Conservation (phyloP, 2,888 invertebrate species). For the Ochropleura plecta region DNA sequence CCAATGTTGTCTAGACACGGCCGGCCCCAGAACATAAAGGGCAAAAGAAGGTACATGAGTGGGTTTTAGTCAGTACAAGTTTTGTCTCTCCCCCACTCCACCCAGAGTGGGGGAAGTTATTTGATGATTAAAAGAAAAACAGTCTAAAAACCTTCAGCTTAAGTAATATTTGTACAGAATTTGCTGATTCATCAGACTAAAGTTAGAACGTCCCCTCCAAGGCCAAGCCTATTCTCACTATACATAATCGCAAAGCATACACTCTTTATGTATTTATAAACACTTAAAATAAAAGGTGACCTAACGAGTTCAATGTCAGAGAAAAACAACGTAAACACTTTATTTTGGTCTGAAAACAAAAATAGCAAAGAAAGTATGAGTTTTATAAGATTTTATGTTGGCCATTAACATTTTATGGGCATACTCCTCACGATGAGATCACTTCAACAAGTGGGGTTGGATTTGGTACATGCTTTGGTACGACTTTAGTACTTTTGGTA, state of each 20-base stretch:
- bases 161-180: background rate
- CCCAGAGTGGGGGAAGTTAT: too few relatives aligned
- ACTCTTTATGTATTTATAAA: slow-evolving; percentile 25
- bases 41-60: too few relatives aligned
- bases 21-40: too few relatives aligned
- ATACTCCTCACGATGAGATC: slow-evolving; percentile 62
- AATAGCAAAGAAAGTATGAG: slow-evolving; percentile 56
- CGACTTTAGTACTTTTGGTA: background rate
- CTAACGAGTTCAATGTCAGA: slow-evolving; percentile 56
- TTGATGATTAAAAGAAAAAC: too few relatives aligned
- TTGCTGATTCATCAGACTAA: slow-evolving; percentile 26
- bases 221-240: slow-evolving; percentile 10
- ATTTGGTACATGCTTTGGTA: slow-evolving; percentile 29
- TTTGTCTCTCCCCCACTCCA: too few relatives aligned
- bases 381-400: slow-evolving; percentile 60
- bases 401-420: slow-evolving; percentile 62
- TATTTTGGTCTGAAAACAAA: slow-evolving; percentile 47
- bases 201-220: slow-evolving; percentile 23
- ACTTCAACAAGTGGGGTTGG: slow-evolving; percentile 54
- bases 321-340: slow-evolving; percentile 29
- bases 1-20: background rate
- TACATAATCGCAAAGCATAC: slow-evolving; percentile 2
- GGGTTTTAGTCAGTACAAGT: too few relatives aligned
- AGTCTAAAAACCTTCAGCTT: background rate
- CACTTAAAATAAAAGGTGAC: slow-evolving; percentile 36